A percentile compares a stretch with the other conserved stretches of the same genome.
These are phyloP conservation scores for Micoletzkya japonica DNA, from an alignment of 2,888 invertebrate genomes.

Conservation along the genomic window DNA sequence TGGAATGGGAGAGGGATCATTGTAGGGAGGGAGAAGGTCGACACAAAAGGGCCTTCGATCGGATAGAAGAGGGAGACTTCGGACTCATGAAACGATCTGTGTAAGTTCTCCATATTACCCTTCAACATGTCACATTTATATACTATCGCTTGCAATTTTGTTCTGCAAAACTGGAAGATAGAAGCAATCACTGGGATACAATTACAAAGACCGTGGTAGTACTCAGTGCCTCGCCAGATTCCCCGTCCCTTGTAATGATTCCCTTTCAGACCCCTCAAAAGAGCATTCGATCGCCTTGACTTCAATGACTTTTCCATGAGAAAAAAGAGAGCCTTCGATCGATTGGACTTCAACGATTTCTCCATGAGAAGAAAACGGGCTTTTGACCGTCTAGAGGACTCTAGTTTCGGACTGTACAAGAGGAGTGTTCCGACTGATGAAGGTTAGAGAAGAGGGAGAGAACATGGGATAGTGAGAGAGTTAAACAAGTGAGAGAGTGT, in stretches of 20 bases:
- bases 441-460: not conserved
- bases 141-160: not conserved
- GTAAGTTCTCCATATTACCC: constrained; percentile 6
- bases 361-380: constrained; percentile 16
- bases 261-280: constrained; percentile 17
- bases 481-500: not conserved
- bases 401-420: not conserved
- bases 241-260: not conserved
- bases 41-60: constrained; percentile 19
- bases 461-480: not conserved
- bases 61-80: constrained; percentile 13
- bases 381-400: constrained; percentile 7
- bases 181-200: not conserved
- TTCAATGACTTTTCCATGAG: not conserved
- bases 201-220: too few species aligned
- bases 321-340: constrained; percentile 23
- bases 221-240: not conserved
- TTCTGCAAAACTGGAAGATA: not conserved
- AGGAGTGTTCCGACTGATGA: not conserved
- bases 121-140: not conserved
- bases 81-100: constrained; percentile 19
- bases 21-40: too few species aligned
- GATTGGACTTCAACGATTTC: constrained; percentile 19
- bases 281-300: constrained; percentile 3
- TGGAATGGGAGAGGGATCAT: too few species aligned